These are phyloP conservation scores for Aspidiotus rigidus DNA, from an alignment of 2,888 invertebrate genomes.

Conservation along the genomic window DNA sequence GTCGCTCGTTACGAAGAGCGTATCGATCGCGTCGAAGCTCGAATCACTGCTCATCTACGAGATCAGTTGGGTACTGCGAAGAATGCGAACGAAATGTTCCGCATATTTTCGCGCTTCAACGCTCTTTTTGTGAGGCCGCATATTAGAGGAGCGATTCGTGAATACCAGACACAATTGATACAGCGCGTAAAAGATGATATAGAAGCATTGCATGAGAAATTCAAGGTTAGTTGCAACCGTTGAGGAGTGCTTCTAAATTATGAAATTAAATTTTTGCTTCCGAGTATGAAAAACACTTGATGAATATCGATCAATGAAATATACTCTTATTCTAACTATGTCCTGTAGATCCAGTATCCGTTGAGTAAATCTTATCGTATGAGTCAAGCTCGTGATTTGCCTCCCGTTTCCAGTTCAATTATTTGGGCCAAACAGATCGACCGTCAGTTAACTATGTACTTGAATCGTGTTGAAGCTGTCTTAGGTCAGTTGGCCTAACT, in stretches of 20 bases:
- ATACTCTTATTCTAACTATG: too few species aligned
- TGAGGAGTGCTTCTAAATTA: not conserved
- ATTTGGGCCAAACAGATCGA: conserved; percentile 99
- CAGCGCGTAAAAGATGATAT: conserved; percentile 99
- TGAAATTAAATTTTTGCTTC: not conserved
- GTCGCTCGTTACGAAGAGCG: conserved; percentile 93
- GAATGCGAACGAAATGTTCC: conserved; percentile 99
- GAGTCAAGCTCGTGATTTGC: conserved; percentile 85
- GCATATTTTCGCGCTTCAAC: conserved; percentile 96
- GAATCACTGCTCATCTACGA: conserved; percentile 92
- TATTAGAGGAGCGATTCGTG: conserved; percentile 95
- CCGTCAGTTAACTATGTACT: conserved; percentile 88
- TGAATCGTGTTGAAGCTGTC: conserved; percentile 95
- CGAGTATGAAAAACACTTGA: not conserved
- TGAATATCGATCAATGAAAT: too few species aligned
- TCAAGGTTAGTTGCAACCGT: conserved; percentile 58
- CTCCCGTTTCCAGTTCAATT: conserved; percentile 94
- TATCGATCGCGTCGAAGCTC: conserved; percentile 94
- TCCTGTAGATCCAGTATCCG: conserved; percentile 68
- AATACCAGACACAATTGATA: conserved; percentile 98
- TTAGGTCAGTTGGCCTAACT: conserved; percentile 52
- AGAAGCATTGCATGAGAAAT: conserved; percentile 93
- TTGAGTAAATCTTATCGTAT: conserved; percentile 88
- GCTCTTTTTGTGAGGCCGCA: conserved; percentile 97
- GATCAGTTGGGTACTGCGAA: conserved; percentile 97